These are phyloP conservation scores for Macropodus opercularis DNA, from an alignment of 2,797 vertebrate species.

Conservation along the genomic window DNA sequence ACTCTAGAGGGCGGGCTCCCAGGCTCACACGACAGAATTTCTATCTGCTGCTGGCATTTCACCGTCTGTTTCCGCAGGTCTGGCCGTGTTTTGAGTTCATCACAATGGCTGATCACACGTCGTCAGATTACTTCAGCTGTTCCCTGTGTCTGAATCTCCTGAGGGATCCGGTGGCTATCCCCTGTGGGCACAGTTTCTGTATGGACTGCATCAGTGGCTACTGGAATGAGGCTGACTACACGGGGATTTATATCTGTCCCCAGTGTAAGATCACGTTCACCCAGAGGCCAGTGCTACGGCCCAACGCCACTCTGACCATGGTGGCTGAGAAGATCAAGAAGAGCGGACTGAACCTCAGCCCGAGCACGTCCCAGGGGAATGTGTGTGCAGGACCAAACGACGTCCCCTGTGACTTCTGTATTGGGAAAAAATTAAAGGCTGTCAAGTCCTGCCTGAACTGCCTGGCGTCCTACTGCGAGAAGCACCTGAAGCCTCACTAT, in stretches of 20 bases:
- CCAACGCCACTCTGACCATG: constrained; percentile 85
- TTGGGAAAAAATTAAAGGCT: constrained; percentile 79
- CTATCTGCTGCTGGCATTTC: constrained; percentile 53
- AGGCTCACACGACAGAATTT: constrained; percentile 53
- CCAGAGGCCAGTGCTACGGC: constrained; percentile 84
- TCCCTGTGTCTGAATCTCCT: constrained; percentile 85
- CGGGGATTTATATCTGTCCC: constrained; percentile 85
- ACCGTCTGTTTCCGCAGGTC: constrained; percentile 58
- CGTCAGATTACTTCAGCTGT: constrained; percentile 86
- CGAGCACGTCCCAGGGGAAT: constrained; percentile 55
- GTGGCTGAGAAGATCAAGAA: constrained; percentile 86
- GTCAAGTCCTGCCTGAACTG: constrained; percentile 86
- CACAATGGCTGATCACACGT: constrained; percentile 82
- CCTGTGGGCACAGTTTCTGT: constrained; percentile 91
- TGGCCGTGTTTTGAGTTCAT: constrained; percentile 45
- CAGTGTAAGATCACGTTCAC: constrained; percentile 87
- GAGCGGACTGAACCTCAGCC: constrained; percentile 76
- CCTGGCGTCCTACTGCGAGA: constrained; percentile 84
- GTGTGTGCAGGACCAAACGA: constrained; percentile 70
- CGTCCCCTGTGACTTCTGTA: constrained; percentile 84
- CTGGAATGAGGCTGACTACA: constrained; percentile 86
- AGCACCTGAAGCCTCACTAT: constrained; percentile 83
- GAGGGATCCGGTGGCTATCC: constrained; percentile 84
- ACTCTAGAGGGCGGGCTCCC: constrained; percentile 72
- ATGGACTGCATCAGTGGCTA: constrained; percentile 88